A percentile compares a stretch with the other conserved stretches of the same genome.
These are phyloP conservation scores for Drosophila melanogaster DNA, from an alignment of 1,140 invertebrate species.

Conservation along the genomic window DNA sequence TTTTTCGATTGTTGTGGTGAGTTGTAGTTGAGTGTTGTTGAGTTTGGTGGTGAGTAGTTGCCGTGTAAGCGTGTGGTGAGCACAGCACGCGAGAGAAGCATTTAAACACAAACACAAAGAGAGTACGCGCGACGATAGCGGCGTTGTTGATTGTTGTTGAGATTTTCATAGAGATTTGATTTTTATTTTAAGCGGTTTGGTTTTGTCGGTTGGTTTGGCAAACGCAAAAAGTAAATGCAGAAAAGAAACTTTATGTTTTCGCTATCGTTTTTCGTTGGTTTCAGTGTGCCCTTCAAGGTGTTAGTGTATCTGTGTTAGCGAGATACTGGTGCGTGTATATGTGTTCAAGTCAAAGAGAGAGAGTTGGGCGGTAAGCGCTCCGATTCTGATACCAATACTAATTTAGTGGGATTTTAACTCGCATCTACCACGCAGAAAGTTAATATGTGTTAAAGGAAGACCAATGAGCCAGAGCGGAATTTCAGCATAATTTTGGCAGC, in stretches of 20 bases:
- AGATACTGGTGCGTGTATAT: constrained; percentile 14
- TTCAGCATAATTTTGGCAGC: constrained; percentile 69
- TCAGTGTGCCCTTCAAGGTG: constrained; percentile 44
- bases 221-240: constrained; percentile 79
- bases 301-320: constrained; percentile 30
- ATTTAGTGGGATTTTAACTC: constrained; percentile 48
- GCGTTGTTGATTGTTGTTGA: constrained; percentile 49
- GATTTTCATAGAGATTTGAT: constrained; percentile 34
- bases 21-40: constrained; percentile 24
- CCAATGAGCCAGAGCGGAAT: constrained; percentile 53
- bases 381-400: constrained; percentile 24
- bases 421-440: constrained; percentile 44
- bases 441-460: background rate
- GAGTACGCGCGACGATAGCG: constrained; percentile 52
- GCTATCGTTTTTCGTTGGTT: constrained; percentile 55
- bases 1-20: background rate
- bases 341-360: constrained; percentile 26
- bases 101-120: constrained; percentile 64
- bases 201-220: constrained; percentile 54
- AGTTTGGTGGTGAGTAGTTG: constrained; percentile 29
- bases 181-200: constrained; percentile 18
- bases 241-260: constrained; percentile 79
- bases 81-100: constrained; percentile 69
- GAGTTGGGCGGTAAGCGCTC: constrained; percentile 43
- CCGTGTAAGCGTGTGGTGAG: constrained; percentile 57